These are phyloP conservation scores for Polyergus mexicanus DNA, from an alignment of 1,140 invertebrate genomes.

Conservation along the genomic window DNA sequence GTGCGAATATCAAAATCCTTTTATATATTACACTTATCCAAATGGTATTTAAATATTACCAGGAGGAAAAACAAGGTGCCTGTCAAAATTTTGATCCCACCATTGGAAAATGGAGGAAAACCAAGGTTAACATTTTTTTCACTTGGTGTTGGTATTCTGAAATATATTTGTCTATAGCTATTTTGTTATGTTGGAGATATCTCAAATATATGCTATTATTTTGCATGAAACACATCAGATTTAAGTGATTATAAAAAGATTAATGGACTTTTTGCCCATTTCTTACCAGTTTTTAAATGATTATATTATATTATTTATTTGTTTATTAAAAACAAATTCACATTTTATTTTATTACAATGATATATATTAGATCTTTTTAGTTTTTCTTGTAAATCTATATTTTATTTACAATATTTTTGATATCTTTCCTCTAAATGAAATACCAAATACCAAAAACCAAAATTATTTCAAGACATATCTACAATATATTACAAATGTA, in stretches of 20 bases:
- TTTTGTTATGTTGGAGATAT: conserved; percentile 8
- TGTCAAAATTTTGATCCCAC: conserved; percentile 85
- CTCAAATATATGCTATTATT: conserved; percentile 24
- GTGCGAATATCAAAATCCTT: background rate
- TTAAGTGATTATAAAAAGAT: background rate
- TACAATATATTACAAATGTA: background rate
- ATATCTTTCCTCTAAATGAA: background rate
- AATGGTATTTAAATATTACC: conserved; percentile 79
- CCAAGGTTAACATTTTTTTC: conserved; percentile 81
- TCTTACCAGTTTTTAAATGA: too few species aligned
- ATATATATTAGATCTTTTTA: background rate
- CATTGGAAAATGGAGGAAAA: conserved; percentile 81
- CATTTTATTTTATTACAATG: too few species aligned
- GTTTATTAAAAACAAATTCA: too few species aligned
- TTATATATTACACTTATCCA: background rate
- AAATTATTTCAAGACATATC: background rate
- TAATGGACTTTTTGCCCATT: too few species aligned
- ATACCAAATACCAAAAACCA: too few species aligned
- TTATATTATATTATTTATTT: background rate
- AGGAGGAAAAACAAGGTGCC: conserved; percentile 86
- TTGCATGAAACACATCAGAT: conserved; percentile 28
- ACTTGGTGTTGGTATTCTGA: conserved; percentile 77
- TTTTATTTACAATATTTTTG: background rate
- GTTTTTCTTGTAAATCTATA: background rate
- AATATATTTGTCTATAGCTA: conserved; percentile 17